Base-by-base conservation (phyloP, 2,888 invertebrate species). In the Epicampocera succincta region DNA sequence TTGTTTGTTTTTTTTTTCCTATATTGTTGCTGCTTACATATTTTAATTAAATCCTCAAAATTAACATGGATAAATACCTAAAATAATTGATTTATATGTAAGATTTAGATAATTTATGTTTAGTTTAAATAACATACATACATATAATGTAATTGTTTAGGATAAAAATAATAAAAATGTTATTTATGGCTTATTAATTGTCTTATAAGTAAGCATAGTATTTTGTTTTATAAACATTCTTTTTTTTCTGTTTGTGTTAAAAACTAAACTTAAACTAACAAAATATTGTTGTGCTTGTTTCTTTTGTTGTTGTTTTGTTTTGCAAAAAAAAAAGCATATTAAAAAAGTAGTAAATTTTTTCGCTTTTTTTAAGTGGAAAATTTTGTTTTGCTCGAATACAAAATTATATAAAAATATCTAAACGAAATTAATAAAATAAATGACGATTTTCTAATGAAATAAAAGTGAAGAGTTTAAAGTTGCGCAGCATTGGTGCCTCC, bases 1-100 rank as follows among this genome's bases (percentile, higher is more conserved):
- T 42, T 44, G 29, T 46, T 60, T 17, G 25, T 50, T 21, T 38
- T 38, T 60, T 40, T 29, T 25, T 25, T 25, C 48, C 25, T 71
- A 5, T 71, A 19, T 83, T 73, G 81, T 74, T 44, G 75, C 48
- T 74, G 69, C 54, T 75, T 80, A 60, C 54, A 56, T 73, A 44
- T 71, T 71, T 83, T 83, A 80, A 72, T 83, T 72, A 84, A 84
- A 84, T 89, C 90, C 90, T 89, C 90, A 89, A 89, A 90, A 90
- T 90, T 91, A 91, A 91, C 91, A 91, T 85, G 91, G 91, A 88
- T 91, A 91, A 89, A 91, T 90, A 88, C 91, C 91, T 91, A 90
- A 86, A 90, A 90, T 85, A 85, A 85, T 85, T 77, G 77, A 80
- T 63, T 60, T 44, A 68, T 75, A n/a, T n/a, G n/a, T n/a, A 75